Evolutionary conservation across 2,113 vertebrate species (phyloP).

Genomic region (Ramphastos sulfuratus): DNA sequence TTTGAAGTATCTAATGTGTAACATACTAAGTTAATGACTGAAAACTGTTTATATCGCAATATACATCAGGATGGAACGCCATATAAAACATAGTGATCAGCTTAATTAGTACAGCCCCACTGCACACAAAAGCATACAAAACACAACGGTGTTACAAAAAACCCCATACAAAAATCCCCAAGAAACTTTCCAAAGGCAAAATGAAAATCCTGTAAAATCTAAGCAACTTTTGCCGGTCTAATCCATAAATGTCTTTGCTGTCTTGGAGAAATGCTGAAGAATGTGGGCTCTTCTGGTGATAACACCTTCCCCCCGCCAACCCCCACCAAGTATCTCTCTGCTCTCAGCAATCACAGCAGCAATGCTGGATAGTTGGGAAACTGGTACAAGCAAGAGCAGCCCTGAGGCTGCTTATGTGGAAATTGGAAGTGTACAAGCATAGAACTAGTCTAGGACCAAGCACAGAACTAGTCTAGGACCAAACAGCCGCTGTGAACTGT

Average conservation of each 20-base stretch:
- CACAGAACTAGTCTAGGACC: neutral
- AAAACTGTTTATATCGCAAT: neutral
- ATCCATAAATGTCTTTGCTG: neutral
- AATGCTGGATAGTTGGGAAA: neutral
- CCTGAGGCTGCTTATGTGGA: neutral
- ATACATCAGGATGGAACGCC: neutral
- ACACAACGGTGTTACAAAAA: neutral
- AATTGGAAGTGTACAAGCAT: conserved; percentile 1
- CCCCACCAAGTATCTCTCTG: neutral
- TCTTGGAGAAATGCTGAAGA: neutral
- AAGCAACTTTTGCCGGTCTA: neutral
- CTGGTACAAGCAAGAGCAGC: neutral
- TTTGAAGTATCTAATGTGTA: neutral
- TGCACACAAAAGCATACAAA: neutral
- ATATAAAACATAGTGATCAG: neutral
- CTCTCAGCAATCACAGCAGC: neutral
- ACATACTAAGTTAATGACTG: neutral
- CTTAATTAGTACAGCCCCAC: neutral
- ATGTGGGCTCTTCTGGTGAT: neutral
- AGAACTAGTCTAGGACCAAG: neutral
- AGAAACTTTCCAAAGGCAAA: neutral
- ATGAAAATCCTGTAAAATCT: neutral
- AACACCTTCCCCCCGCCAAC: neutral
- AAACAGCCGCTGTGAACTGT: conserved; percentile 13
- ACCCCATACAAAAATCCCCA: neutral